Evolutionary conservation across 2,888 invertebrate species (phyloP), one percentile per base, ranked within the genome.

Genomic region (Cephus spinipes): DNA sequence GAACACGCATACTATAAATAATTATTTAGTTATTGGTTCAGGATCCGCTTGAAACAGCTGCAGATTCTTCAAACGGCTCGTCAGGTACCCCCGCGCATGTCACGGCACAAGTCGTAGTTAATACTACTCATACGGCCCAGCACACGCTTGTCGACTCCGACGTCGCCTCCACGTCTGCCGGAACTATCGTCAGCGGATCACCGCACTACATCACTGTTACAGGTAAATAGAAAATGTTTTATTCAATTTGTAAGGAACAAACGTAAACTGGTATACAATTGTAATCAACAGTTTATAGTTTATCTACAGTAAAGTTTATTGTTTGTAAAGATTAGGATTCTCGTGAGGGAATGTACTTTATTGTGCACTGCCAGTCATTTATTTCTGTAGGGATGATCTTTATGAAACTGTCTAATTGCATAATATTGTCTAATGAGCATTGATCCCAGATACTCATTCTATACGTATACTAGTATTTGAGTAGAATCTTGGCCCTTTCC

Each of bases 121-220:
- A 92, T 79, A 91, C 91, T 69, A 89, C 90, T 11, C 91, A 91
- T 81, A 88, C 92, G 69, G 92, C 92, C 79, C 93, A 93, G 81
- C 93, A 92, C 82, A 88, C 91, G 68, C 92, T 93, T 71, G 90
- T 91, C 36, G 90, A 91, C 79, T 92, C 93, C 84, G 93, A 93
- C 86, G 90, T 92, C 77, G 93, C 93, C 81, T 92, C 93, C n/a
- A 92, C 93, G 69, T 92, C 93, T 34, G 83, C 92, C 55, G 91
- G 91, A n/a, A 89, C 92, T n/a, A 91, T 92, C 73, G 91, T 91
- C 79, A 89, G 89, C 80, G 91, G 90, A 68, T 91, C 94, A 23
- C 93, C 94, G 68, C 94, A 94, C 81, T 96, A 95, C 91, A 96
- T 96, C 84, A 95, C 95, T 68, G 96, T 96, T 40, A 94, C 95